phyloP scores from a whole-genome alignment of 2,113 vertebrate species.

The Crotalus tigris region DNA sequence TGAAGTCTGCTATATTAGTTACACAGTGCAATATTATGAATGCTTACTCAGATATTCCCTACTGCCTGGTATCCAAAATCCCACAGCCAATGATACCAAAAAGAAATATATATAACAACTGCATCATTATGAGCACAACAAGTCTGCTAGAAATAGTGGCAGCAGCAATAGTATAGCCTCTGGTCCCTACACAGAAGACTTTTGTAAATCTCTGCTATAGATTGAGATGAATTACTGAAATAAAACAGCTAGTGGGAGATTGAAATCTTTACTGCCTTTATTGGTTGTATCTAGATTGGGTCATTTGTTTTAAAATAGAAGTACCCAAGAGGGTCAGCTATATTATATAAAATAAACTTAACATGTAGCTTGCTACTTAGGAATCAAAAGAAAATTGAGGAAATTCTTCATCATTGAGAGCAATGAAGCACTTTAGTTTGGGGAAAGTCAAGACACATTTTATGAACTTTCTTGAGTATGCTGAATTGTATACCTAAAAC shows the following conservation, averaged over 20 bases:
- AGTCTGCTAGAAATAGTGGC: not conserved
- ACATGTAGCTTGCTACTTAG: not conserved
- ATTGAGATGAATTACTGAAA: not conserved
- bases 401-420: not conserved
- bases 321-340: not conserved
- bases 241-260: not conserved
- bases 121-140: not conserved
- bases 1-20: not conserved
- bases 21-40: not conserved
- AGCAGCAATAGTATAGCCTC: not conserved
- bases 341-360: not conserved
- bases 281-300: not conserved
- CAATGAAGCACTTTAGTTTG: not conserved
- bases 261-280: not conserved
- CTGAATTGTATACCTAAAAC: not conserved
- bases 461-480: not conserved
- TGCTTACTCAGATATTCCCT: not conserved
- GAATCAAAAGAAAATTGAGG: not conserved
- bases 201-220: not conserved
- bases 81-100: not conserved
- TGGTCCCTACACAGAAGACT: not conserved
- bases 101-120: not conserved
- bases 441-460: not conserved
- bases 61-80: not conserved
- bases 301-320: not conserved